Conservation (phyloP, 2,797 vertebrate genomes). For the Sebastes nivosus region DNA sequence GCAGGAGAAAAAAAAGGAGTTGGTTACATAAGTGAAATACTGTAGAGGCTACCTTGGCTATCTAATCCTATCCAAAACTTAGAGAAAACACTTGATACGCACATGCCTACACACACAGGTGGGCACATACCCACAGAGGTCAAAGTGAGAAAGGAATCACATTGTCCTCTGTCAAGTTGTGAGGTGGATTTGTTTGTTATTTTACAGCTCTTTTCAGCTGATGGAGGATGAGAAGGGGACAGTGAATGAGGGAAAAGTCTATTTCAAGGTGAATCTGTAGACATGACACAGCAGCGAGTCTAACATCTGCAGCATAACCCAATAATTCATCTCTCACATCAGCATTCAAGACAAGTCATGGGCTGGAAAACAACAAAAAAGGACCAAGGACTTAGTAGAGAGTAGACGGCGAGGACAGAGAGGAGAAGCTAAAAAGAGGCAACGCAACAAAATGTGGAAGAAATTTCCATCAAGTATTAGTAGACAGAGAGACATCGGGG, state of each 20-base stretch:
- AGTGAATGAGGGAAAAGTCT: conserved; percentile 57
- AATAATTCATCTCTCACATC: conserved; percentile 79
- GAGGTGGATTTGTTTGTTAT: conserved; percentile 53
- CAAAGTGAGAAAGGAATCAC: conserved; percentile 49
- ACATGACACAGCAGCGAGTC: conserved; percentile 76
- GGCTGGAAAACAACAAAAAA: conserved; percentile 74
- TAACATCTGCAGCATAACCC: conserved; percentile 79
- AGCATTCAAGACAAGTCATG: conserved; percentile 79
- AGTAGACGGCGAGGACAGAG: conserved; percentile 15
- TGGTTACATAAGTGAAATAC: conserved; percentile 62
- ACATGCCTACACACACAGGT: conserved; percentile 46
- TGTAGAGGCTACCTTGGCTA: conserved; percentile 36
- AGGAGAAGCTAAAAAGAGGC: too few relatives aligned
- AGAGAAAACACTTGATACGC: conserved; percentile 3
- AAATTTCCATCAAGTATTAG: too few relatives aligned
- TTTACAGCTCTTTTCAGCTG: conserved; percentile 45
- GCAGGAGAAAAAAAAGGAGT: conserved; percentile 27
- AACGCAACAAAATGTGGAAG: too few relatives aligned
- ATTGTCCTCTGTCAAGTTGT: conserved; percentile 51
- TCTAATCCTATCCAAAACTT: conserved; percentile 41
- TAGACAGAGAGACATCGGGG: too few relatives aligned
- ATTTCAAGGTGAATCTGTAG: conserved; percentile 79
- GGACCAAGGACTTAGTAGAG: conserved; percentile 70
- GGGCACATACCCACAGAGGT: conserved; percentile 52
- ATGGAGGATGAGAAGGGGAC: conserved; percentile 37